Base-by-base conservation (phyloP, 2,797 vertebrate species). In the Synanceia verrucosa region DNA sequence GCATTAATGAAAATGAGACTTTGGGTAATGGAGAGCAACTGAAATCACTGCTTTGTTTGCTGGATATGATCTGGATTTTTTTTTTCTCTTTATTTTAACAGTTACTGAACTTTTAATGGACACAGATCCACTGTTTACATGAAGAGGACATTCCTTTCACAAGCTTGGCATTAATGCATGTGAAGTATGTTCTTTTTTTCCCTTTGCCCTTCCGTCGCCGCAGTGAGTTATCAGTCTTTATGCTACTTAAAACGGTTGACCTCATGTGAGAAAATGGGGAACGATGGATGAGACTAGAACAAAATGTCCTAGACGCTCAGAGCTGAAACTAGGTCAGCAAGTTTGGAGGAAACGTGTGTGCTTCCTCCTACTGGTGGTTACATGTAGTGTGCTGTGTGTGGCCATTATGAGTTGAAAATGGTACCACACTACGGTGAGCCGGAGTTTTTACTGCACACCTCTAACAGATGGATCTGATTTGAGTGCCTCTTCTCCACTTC, bases 261-360 rank as follows among this genome's bases (percentile, higher is more conserved):
- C 87, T 89, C 78, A 70, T 87, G 85, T 88, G 86, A 90, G 79
- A 76, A 74, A 88, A 87, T 37, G 67, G 56, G 77, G 84, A 86
- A 85, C 65, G 66, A 77, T 66, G 72, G 69, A 81, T 78, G 77
- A 88, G 84, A 91, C 87, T 10, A 91, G 93, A 93, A 95, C 94
- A 94, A 82, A 91, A 91, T 94, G 94, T 94, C 82, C 94, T 83
- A 92, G 90, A 93, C 84, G 44, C 81, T 73, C 79, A 56, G 50
- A 67, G 59, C 44, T 81, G 51, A 90, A 94, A 94, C 76, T 92
- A 90, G 94, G 94, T 94, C 94, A 94, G 46, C 53, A 73, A 57
- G 73, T 82, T 80, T 69, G 53, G 76, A 88, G 77, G 67, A 57
- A 85, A 86, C 84, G 84, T 55, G 21, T 86, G 65, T 93, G 90